Percentiles rank a stretch among this genome's conserved stretches.
phyloP scores from a whole-genome alignment of 2,113 vertebrate species.

The Paedocypris sp. region DNA sequence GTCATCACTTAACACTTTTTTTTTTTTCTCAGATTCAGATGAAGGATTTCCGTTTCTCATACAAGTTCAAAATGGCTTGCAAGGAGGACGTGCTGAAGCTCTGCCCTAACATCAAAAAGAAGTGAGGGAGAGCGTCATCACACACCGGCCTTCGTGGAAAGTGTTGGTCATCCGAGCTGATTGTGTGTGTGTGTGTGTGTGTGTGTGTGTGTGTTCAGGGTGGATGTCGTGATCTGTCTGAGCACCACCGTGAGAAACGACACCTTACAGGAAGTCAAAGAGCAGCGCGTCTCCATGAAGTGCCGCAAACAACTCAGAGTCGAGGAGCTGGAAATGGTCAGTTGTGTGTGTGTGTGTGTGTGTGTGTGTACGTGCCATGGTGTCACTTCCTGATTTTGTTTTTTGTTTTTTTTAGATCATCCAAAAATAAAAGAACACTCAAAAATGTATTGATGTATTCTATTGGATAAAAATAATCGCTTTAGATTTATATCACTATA shows the following conservation, averaged over 20 bases:
- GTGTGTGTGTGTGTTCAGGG: slow-evolving; percentile 65
- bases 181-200: no score
- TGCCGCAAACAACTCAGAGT: slow-evolving; percentile 91
- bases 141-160: no score
- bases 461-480: no score
- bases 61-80: slow-evolving; percentile 98
- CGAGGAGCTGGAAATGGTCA: slow-evolving; percentile 94
- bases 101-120: slow-evolving; percentile 95
- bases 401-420: no score
- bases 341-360: no score
- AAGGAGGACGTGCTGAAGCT: slow-evolving; percentile 94
- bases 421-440: no score
- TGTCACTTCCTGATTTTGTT: no score
- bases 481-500: no score
- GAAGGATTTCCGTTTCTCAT: slow-evolving; percentile 96
- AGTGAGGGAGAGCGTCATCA: no score
- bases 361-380: no score
- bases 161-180: background rate
- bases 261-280: slow-evolving; percentile 85
- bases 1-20: background rate
- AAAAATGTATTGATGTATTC: no score
- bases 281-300: slow-evolving; percentile 88
- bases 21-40: slow-evolving; percentile 75
- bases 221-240: slow-evolving; percentile 93
- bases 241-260: slow-evolving; percentile 93